Percentiles rank a stretch among this genome's conserved stretches.
Evolutionary conservation across 1,140 invertebrate genomes (phyloP).

Genomic region (Phenacoccus solenopsis): DNA sequence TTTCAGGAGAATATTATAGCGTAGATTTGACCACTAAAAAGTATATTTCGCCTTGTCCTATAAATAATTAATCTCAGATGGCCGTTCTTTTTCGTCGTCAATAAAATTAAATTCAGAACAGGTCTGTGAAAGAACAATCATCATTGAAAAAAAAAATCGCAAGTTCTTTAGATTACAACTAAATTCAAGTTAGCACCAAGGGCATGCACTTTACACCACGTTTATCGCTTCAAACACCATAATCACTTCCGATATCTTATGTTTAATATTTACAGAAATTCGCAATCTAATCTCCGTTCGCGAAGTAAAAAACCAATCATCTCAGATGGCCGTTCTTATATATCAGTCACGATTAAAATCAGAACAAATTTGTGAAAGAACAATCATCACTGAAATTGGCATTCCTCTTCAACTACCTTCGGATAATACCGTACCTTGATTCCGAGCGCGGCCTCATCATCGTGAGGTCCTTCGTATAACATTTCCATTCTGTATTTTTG

Average conservation of each 20-base stretch:
- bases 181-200: no score
- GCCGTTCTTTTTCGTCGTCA: neutral
- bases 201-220: no score
- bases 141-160: neutral
- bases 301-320: neutral
- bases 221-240: no score
- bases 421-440: slow-evolving; percentile 51
- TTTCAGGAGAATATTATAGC: no score
- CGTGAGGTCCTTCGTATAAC: slow-evolving; percentile 94
- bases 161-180: neutral
- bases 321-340: slow-evolving; percentile 4
- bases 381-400: neutral
- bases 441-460: slow-evolving; percentile 90
- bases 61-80: slow-evolving; percentile 5
- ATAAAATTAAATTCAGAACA: neutral
- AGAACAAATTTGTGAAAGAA: slow-evolving; percentile 12
- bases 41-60: no score
- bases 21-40: no score
- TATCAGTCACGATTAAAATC: neutral
- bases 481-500: slow-evolving; percentile 99
- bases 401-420: neutral
- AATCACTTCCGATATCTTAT: no score
- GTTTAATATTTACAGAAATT: no score
- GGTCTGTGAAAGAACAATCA: slow-evolving; percentile 19
- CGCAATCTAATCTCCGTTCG: neutral